A percentile compares a stretch with the other conserved stretches of the same genome.
These are phyloP conservation scores for Archips crataeganus DNA, from an alignment of 2,888 invertebrate species.

Conservation along the genomic window DNA sequence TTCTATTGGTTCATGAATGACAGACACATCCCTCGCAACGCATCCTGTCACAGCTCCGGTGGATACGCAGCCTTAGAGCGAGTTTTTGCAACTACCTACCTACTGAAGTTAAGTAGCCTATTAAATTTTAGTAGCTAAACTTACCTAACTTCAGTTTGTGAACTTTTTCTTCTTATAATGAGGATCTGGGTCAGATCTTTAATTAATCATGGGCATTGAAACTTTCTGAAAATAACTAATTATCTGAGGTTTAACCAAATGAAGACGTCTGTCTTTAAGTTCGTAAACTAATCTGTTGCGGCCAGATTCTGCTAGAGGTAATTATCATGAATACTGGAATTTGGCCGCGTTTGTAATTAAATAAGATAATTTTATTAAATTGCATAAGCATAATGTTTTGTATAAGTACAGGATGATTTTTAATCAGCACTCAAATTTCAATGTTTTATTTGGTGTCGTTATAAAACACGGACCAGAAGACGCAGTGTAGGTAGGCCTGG, in stretches of 20 bases:
- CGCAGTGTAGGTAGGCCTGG: no score
- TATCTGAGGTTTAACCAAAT: background rate
- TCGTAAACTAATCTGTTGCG: slow-evolving; percentile 7
- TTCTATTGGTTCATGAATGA: no score
- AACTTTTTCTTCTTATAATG: background rate
- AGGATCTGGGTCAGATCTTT: background rate
- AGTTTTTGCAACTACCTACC: no score
- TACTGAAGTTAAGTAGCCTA: no score
- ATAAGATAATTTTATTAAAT: background rate
- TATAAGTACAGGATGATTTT: no score
- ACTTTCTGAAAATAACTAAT: background rate
- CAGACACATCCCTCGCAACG: no score
- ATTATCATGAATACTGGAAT: background rate
- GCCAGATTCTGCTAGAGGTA: background rate
- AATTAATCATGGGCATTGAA: background rate
- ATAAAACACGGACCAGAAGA: no score
- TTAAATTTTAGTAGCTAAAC: background rate
- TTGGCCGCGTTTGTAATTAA: background rate
- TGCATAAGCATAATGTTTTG: no score
- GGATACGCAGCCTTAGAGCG: no score
- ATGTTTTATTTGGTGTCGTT: no score
- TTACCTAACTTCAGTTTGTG: background rate
- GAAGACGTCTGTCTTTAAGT: slow-evolving; percentile 1
- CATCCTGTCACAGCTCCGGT: no score
- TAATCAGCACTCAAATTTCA: no score